These are phyloP conservation scores for Seriola quinqueradiata DNA, from an alignment of 2,113 vertebrate species.

Conservation along the genomic window DNA sequence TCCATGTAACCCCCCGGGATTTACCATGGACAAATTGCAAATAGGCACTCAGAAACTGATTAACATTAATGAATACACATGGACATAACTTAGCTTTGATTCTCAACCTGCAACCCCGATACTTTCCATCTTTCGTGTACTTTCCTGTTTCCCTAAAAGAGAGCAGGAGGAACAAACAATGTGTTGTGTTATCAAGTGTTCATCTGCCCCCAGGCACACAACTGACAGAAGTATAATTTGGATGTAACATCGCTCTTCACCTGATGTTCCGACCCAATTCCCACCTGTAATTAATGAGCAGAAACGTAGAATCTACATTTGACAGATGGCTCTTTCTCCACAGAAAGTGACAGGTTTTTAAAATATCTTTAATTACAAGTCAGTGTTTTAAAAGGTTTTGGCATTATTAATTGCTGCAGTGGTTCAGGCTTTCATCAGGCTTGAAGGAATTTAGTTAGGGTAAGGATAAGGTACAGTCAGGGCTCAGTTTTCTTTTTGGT, in stretches of 20 bases:
- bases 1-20: not conserved
- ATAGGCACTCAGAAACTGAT: not conserved
- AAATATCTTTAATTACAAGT: slow-evolving; percentile 52
- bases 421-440: slow-evolving; percentile 50
- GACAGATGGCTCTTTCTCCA: slow-evolving; percentile 64
- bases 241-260: slow-evolving; percentile 50
- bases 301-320: slow-evolving; percentile 47
- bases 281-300: slow-evolving; percentile 65
- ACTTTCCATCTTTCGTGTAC: not conserved
- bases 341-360: slow-evolving; percentile 47
- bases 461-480: slow-evolving; percentile 38
- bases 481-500: slow-evolving; percentile 5
- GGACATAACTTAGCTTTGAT: not conserved
- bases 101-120: not conserved
- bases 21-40: not conserved
- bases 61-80: not conserved
- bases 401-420: slow-evolving; percentile 45
- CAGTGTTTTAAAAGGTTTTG: slow-evolving; percentile 45
- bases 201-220: slow-evolving; percentile 41
- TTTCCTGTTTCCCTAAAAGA: slow-evolving; percentile 26
- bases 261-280: slow-evolving; percentile 64
- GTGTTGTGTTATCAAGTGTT: slow-evolving; percentile 48
- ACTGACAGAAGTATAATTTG: slow-evolving; percentile 61
- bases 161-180: slow-evolving; percentile 37
- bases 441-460: slow-evolving; percentile 30